A percentile compares a stretch with the other conserved stretches of the same genome.
phyloP scores from a whole-genome alignment of 2,888 invertebrate genomes.

The Acronicta alni region DNA sequence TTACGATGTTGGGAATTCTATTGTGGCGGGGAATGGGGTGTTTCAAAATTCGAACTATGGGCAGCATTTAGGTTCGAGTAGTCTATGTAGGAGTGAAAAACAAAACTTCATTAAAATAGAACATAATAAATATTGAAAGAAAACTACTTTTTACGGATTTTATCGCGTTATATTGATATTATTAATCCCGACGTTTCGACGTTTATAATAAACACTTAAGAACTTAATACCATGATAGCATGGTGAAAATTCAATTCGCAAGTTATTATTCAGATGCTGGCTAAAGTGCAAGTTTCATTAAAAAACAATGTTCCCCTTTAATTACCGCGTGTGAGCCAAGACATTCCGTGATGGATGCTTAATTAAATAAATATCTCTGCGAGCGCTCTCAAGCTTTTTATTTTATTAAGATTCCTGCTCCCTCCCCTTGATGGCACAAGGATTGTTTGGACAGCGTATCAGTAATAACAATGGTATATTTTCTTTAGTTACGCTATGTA shows the following conservation, averaged over 20 bases:
- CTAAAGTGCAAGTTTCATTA: slow-evolving; percentile 38
- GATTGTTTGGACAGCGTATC: slow-evolving; percentile 17
- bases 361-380: slow-evolving; percentile 44
- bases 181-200: no score
- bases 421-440: slow-evolving; percentile 8
- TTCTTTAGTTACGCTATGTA: slow-evolving; percentile 2
- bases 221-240: slow-evolving; percentile 7
- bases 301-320: slow-evolving; percentile 30
- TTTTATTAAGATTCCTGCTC: slow-evolving; percentile 20
- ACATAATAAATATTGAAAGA: background rate
- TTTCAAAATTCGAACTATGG: no score
- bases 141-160: no score
- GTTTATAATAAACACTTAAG: no score
- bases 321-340: slow-evolving; percentile 27
- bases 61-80: no score
- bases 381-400: slow-evolving; percentile 20
- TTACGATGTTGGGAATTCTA: no score
- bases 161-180: no score
- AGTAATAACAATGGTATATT: slow-evolving; percentile 22
- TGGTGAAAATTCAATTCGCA: slow-evolving; percentile 12
- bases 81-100: no score
- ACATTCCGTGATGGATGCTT: slow-evolving; percentile 41
- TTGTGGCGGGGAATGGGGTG: no score
- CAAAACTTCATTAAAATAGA: background rate
- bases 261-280: slow-evolving; percentile 29